phyloP scores from a whole-genome alignment of 1,140 invertebrate genomes.

The Helicoverpa zea region DNA sequence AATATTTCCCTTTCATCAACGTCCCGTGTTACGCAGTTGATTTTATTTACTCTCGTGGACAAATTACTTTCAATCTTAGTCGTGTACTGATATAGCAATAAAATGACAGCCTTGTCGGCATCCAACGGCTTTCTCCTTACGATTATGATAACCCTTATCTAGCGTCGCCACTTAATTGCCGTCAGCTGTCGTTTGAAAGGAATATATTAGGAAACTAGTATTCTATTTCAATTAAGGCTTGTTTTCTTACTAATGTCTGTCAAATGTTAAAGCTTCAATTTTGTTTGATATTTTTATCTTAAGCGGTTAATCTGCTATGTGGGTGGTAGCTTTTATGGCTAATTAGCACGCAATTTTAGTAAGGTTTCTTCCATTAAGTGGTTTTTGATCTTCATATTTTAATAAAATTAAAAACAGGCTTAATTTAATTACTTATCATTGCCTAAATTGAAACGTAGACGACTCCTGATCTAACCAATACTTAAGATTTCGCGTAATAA shows the following conservation, averaged over 20 bases:
- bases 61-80: constrained; percentile 22
- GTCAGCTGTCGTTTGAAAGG: constrained; percentile 4
- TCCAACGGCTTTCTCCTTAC: constrained; percentile 7
- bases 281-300: neutral
- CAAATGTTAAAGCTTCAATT: neutral
- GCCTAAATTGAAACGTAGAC: too few relatives aligned
- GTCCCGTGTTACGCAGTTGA: neutral
- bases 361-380: neutral
- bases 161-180: neutral
- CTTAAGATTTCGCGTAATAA: too few relatives aligned
- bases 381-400: neutral
- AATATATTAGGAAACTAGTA: constrained; percentile 13
- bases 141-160: constrained; percentile 27
- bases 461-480: too few relatives aligned
- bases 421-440: too few relatives aligned
- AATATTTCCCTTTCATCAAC: neutral
- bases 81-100: neutral
- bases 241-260: constrained; percentile 10
- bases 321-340: neutral
- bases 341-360: neutral
- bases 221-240: constrained; percentile 4
- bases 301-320: neutral
- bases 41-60: neutral
- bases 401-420: too few relatives aligned
- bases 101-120: neutral